Base-by-base conservation (phyloP, 2,797 vertebrate genomes). In the Hippopotamyrus pictus region DNA sequence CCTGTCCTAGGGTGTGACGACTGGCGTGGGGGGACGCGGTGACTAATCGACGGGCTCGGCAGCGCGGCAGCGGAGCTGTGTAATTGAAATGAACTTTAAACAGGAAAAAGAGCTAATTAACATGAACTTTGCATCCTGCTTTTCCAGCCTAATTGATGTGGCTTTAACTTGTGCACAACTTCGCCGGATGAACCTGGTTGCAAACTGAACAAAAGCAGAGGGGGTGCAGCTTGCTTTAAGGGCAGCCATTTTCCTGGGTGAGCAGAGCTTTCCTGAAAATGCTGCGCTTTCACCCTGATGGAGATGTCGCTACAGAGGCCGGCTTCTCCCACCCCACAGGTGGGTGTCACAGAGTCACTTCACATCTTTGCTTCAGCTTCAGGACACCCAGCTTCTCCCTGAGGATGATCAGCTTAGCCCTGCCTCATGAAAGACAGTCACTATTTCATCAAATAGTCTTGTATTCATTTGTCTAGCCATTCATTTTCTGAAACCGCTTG, bases 31-130 rank as follows among this genome's bases (percentile, higher is more conserved):
- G 92, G 91, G 82, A 92, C 93, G 93, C 94, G 94, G 92, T 96
- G 95, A 96, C 94, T 97, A 97, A 97, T 96, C 94, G 94, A 94
- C 91, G 92, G 93, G 96, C 95, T 92, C 94, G 94, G 89, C 22
- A 92, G 94, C 93, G 95, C 93, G 94, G 95, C 95, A 96, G 95
- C 94, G 94, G 94, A 94, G 96, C 94, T 95, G 95, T 95, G 94
- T 98, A 95, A 96, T 95, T 95, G 94, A 95, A 92, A 93, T 95
- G 96, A 96, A 96, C 94, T 96, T 96, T 96, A 93, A 91, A 92
- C 92, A 88, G 37, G 92, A 91, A 93, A 91, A 90, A 93, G 90
- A 91, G 95, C 95, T 95, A 95, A 96, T 95, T 95, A 96, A 95
- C 94, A 92, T 94, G 94, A 95, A 95, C 94, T 89, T 92, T 92